Evolutionary conservation across 2,797 vertebrate genomes (phyloP), one percentile per base, ranked within the genome.

Genomic region (Macroramphosus scolopax): DNA sequence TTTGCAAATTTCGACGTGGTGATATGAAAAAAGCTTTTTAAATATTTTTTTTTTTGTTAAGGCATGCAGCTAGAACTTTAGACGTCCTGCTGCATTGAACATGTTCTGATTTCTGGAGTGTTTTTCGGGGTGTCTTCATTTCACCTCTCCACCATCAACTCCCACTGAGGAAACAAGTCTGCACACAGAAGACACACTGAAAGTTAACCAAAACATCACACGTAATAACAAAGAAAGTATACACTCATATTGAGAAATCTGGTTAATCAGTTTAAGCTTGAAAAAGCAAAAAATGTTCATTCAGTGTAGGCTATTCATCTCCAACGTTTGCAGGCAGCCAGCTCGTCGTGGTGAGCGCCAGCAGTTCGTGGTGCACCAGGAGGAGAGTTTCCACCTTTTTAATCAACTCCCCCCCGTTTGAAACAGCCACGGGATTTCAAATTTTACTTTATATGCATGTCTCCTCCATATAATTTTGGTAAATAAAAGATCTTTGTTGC

Each of bases 401-500:
- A 59, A 80, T 75, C 47, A 77, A n/a, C n/a, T n/a, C 58, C 74
- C 79, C 72, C 72, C 70, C 68, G 51, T 68, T 72, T 64, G 72
- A 73, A 80, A 75, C 74, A 79, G 79, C 75, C 77, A 72, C 59
- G 68, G 75, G 72, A 71, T 50, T 59, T 77, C 73, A 60, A 76
- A 82, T n/a, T 83, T 77, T 42, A 78, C 75, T 73, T 65, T 69
- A 65, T 65, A 72, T 54, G 73, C 65, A 70, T 49, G 77, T 79
- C 70, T 77, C 79, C 80, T 83, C 82, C 76, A 74, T 84, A 80
- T 55, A 62, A 77, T 84, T 91, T 90, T 85, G 86, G 88, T 89
- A 83, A 85, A 90, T 88, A 89, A 84, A n/a, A 85, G 63, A 88
- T 88, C 77, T 87, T 87, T 88, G 84, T 81, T 82, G 89, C 71